A percentile compares a stretch with the other conserved stretches of the same genome.
phyloP scores from a whole-genome alignment of 2,888 invertebrate species.

The Lacanobia wlatinum region DNA sequence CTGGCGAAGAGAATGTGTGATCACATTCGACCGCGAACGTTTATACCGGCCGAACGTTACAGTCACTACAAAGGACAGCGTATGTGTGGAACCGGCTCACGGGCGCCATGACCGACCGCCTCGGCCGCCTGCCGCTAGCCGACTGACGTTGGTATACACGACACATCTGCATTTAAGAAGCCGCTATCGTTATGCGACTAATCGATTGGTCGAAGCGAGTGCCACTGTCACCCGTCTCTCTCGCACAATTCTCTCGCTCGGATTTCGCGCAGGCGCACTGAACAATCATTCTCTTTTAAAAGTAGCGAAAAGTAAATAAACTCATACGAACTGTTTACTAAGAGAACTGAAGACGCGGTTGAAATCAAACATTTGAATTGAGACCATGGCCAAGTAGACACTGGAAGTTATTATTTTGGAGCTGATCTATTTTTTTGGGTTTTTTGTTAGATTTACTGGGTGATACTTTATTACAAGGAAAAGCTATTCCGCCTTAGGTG shows the following conservation, averaged over 20 bases:
- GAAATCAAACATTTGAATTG: constrained; percentile 70
- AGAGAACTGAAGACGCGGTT: constrained; percentile 78
- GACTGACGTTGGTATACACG: constrained; percentile 89
- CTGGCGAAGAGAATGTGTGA: constrained; percentile 66
- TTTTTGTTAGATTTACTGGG: constrained; percentile 47
- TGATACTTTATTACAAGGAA: constrained; percentile 68
- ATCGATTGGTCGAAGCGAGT: constrained; percentile 90
- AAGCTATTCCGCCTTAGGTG: constrained; percentile 76
- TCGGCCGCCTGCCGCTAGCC: constrained; percentile 84
- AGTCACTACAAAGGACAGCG: constrained; percentile 82
- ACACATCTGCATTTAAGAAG: constrained; percentile 91
- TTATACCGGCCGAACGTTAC: constrained; percentile 76
- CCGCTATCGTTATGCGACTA: constrained; percentile 91
- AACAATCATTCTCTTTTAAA: constrained; percentile 82
- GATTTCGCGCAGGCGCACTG: constrained; percentile 83
- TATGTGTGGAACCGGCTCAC: constrained; percentile 72
- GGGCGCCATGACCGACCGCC: constrained; percentile 80
- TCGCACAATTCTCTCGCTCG: constrained; percentile 81
- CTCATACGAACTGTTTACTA: constrained; percentile 85
- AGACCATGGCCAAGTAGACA: constrained; percentile 62
- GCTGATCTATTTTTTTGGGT: constrained; percentile 39
- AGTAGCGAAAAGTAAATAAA: constrained; percentile 90
- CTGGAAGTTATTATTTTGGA: constrained; percentile 41
- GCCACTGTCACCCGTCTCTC: constrained; percentile 82
- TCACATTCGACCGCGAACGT: constrained; percentile 75